Percentiles rank a stretch among this genome's conserved stretches.
phyloP scores from a whole-genome alignment of 2,888 invertebrate genomes.

The Pristionchus exspectatus region DNA sequence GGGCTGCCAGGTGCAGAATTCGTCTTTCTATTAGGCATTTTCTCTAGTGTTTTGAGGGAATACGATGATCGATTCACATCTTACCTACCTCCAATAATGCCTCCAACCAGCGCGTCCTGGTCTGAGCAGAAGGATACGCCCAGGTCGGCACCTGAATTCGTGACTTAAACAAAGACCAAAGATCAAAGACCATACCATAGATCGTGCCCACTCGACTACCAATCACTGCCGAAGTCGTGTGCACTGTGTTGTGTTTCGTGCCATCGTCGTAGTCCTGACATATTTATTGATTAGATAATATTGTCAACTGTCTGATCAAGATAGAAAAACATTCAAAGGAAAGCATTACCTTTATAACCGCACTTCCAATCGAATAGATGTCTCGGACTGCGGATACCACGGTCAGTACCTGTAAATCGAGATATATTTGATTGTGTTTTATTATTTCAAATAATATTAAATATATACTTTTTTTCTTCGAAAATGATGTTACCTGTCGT shows the following conservation, averaged over 20 bases:
- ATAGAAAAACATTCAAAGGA: too few relatives aligned
- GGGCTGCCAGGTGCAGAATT: too few relatives aligned
- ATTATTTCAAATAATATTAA: too few relatives aligned
- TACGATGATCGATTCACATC: too few relatives aligned
- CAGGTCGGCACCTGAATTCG: not conserved
- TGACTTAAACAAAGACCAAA: not conserved
- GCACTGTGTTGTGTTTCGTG: slow-evolving; percentile 30
- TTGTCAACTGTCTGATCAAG: too few relatives aligned
- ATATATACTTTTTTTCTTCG: too few relatives aligned
- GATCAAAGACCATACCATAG: not conserved
- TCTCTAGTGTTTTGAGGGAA: too few relatives aligned
- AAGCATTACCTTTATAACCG: not conserved
- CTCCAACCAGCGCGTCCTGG: not conserved
- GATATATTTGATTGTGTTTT: not conserved
- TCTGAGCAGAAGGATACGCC: not conserved
- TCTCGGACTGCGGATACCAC: not conserved
- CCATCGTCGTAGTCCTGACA: not conserved
- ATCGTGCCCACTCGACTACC: not conserved
- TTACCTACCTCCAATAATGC: not conserved
- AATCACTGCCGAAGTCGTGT: not conserved
- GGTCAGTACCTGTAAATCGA: not conserved
- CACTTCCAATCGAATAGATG: not conserved
- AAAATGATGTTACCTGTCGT: too few relatives aligned
- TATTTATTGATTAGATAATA: not conserved
- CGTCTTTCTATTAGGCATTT: too few relatives aligned